Conservation (phyloP, 2,113 vertebrate genomes). For the Pygoscelis antarcticus region DNA sequence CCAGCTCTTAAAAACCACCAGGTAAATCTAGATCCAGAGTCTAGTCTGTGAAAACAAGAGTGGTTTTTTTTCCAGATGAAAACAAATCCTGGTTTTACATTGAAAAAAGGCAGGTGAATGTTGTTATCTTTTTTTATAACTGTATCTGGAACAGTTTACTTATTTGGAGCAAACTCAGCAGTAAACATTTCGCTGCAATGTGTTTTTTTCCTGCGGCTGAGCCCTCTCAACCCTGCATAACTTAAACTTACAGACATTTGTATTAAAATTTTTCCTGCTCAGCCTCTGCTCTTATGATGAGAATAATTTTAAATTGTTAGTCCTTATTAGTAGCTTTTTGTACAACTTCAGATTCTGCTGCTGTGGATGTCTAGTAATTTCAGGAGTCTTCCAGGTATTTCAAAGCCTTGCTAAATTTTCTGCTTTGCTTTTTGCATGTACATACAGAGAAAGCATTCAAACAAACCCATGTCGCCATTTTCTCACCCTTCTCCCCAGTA, state of each 20-base stretch:
- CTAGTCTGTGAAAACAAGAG: not conserved
- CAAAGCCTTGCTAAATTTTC: not conserved
- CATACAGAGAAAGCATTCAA: not conserved
- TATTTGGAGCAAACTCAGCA: not conserved
- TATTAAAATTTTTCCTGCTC: not conserved
- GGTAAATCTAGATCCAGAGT: not conserved
- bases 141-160: not conserved
- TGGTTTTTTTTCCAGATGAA: not conserved
- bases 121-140: not conserved
- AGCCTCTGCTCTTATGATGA: not conserved
- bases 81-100: not conserved
- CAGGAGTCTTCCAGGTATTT: not conserved
- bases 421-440: not conserved
- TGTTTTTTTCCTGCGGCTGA: not conserved
- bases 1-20: not conserved
- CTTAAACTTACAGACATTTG: not conserved
- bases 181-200: not conserved
- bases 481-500: not conserved
- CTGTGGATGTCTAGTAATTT: not conserved
- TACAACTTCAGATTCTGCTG: not conserved
- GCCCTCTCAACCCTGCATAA: not conserved
- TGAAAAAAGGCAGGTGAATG: not conserved
- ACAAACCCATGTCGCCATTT: not conserved
- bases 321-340: not conserved
- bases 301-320: not conserved